Evolutionary conservation across 2,113 vertebrate species (phyloP).

Genomic region (Corythornis vintsioides): DNA sequence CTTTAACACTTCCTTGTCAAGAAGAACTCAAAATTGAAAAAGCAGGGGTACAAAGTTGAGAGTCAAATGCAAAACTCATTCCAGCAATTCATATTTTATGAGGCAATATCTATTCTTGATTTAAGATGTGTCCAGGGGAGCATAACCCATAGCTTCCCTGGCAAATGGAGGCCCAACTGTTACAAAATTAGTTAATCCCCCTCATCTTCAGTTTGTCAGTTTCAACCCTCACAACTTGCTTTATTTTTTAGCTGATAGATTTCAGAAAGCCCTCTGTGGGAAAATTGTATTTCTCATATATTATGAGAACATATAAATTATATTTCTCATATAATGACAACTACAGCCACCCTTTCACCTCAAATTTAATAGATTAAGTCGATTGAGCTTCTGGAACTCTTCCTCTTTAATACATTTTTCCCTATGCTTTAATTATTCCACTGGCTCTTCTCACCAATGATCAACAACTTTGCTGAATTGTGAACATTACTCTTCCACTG

Average conservation of each 20-base stretch:
- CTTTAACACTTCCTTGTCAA: neutral
- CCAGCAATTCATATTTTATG: neutral
- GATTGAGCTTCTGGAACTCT: neutral
- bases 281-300: neutral
- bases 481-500: neutral
- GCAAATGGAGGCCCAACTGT: neutral
- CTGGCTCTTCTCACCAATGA: neutral
- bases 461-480: constrained; percentile 7
- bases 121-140: neutral
- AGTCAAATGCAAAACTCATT: neutral
- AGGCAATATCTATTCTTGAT: neutral
- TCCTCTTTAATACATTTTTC: constrained; percentile 10
- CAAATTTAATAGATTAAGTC: neutral
- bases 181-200: neutral
- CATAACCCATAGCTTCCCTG: neutral
- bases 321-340: neutral
- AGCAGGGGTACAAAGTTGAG: neutral
- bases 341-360: neutral
- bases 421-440: constrained; percentile 26
- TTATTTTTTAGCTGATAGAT: neutral
- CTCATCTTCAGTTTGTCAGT: neutral
- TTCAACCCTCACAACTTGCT: neutral
- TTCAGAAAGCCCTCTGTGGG: neutral
- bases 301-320: constrained; percentile 5
- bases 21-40: neutral